Percentiles rank a stretch among this genome's conserved stretches.
These are phyloP conservation scores for Pseudoips prasinana DNA, from an alignment of 2,888 invertebrate species.

Conservation along the genomic window DNA sequence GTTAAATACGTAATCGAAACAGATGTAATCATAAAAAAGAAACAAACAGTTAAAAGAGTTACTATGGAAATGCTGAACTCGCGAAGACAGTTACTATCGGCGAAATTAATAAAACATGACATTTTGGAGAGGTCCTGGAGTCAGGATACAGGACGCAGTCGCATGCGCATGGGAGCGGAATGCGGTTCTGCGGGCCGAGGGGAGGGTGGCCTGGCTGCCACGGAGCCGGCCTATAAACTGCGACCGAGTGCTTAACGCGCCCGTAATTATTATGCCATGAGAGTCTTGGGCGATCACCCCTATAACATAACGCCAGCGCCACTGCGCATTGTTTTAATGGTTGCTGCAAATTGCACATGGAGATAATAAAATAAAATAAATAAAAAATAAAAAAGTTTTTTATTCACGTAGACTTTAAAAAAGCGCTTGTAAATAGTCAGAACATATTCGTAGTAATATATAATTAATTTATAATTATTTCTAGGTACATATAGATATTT, in stretches of 20 bases:
- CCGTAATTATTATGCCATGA: slow-evolving; percentile 66
- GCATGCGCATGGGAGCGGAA: slow-evolving; percentile 82
- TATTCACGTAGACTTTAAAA: no score
- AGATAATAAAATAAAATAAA: no score
- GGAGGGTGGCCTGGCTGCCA: slow-evolving; percentile 34
- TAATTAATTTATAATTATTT: no score
- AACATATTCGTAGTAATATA: no score
- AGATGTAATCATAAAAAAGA: no score
- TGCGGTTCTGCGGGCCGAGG: slow-evolving; percentile 68
- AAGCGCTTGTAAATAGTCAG: no score
- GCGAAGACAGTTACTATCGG: slow-evolving; percentile 20
- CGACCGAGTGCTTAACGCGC: slow-evolving; percentile 43
- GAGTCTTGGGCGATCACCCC: slow-evolving; percentile 71
- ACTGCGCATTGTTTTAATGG: slow-evolving; percentile 52
- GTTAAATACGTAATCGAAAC: no score
- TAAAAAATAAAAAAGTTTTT: no score
- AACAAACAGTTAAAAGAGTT: no score
- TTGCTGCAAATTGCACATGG: slow-evolving; percentile 39
- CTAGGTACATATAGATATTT: no score
- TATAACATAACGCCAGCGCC: slow-evolving; percentile 49
- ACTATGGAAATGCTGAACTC: no score
- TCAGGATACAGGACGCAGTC: slow-evolving; percentile 65
- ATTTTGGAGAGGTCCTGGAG: slow-evolving; percentile 69
- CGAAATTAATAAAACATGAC: slow-evolving; percentile 66
- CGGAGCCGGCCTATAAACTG: slow-evolving; percentile 68